Conservation (phyloP, 1,140 invertebrate species). For the Drosophila fuyamai region DNA sequence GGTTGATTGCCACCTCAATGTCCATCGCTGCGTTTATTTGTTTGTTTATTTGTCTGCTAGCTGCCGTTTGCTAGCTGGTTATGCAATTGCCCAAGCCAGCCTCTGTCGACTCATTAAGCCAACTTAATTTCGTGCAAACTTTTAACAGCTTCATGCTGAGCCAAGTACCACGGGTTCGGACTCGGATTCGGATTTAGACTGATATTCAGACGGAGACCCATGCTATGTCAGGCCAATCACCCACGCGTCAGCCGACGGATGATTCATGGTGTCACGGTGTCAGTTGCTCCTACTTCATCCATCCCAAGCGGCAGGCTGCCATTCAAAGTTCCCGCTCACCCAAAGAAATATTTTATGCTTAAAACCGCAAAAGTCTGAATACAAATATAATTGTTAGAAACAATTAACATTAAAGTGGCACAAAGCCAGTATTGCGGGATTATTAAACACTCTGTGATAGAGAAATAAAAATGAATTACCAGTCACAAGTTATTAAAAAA, state of each 20-base stretch:
- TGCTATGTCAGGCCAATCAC: conserved; percentile 49
- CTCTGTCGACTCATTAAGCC: conserved; percentile 65
- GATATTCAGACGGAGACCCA: conserved; percentile 2
- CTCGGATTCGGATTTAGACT: not conserved
- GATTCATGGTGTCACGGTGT: conserved; percentile 67
- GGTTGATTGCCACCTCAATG: conserved; percentile 16
- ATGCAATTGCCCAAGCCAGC: conserved; percentile 54
- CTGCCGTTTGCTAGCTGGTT: conserved; percentile 40
- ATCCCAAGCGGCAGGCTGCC: conserved; percentile 1
- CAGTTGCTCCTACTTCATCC: conserved; percentile 38
- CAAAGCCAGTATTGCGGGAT: not conserved
- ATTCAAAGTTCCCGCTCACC: conserved; percentile 4
- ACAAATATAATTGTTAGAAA: not conserved
- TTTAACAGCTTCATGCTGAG: conserved; percentile 77
- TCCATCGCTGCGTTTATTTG: conserved; percentile 13
- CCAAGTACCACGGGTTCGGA: conserved; percentile 36
- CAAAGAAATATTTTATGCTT: not conserved
- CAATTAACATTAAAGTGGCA: not conserved
- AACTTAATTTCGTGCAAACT: conserved; percentile 78
- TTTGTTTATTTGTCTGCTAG: conserved; percentile 9
- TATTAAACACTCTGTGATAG: not conserved
- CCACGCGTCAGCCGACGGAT: conserved; percentile 52
- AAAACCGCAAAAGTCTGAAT: not conserved
- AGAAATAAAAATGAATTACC: not conserved
- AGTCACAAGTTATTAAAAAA: not conserved